phyloP scores from a whole-genome alignment of 2,113 vertebrate genomes.

The Camelus bactrianus region DNA sequence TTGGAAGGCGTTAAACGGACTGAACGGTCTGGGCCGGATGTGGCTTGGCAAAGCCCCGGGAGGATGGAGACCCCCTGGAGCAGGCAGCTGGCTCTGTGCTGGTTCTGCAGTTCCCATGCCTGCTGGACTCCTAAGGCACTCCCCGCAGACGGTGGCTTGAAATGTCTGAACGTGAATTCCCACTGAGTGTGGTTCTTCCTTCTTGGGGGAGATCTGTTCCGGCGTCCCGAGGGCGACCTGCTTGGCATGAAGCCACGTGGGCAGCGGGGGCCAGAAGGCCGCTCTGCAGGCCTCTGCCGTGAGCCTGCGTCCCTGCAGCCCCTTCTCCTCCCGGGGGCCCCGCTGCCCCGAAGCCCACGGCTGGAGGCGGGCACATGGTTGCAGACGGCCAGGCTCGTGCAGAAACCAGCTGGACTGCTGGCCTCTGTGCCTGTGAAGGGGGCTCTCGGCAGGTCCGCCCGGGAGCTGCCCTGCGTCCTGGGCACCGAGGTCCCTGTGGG shows the following conservation, averaged over 20 bases:
- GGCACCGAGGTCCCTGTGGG: neutral
- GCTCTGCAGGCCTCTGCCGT: neutral
- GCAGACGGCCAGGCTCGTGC: neutral
- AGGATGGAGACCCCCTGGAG: neutral
- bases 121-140: rapidly evolving
- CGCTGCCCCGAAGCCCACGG: neutral
- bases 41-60: neutral
- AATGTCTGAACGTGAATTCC: rapidly evolving
- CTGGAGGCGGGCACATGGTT: neutral
- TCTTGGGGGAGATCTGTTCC: neutral
- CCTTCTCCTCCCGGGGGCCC: rapidly evolving
- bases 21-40: rapidly evolving
- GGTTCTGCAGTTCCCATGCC: neutral
- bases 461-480: too few species aligned
- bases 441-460: too few species aligned
- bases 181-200: rapidly evolving
- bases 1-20: neutral
- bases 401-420: neutral
- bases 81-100: rapidly evolving
- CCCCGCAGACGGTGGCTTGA: too few species aligned
- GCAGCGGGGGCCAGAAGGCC: neutral
- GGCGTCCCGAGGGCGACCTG: rapidly evolving
- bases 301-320: neutral
- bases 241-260: neutral
- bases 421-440: neutral